phyloP scores from a whole-genome alignment of 2,113 vertebrate species.

The Carassius gibelio region DNA sequence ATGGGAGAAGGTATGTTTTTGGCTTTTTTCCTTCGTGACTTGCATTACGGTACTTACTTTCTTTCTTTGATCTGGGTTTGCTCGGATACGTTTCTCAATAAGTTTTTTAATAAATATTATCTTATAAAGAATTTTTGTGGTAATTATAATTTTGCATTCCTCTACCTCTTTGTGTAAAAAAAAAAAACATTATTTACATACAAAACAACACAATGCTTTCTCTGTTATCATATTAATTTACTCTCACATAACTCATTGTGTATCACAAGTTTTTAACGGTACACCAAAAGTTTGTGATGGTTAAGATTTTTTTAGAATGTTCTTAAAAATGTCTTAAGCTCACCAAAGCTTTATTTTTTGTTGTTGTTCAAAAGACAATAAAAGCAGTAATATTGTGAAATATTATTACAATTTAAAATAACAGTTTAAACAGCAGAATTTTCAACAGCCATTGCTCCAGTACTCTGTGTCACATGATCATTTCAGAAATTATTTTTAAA shows the following conservation, averaged over 20 bases:
- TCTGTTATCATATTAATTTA: neutral
- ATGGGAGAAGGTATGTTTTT: neutral
- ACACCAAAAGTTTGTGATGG: neutral
- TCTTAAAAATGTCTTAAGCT: neutral
- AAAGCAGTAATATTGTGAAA: neutral
- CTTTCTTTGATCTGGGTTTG: neutral
- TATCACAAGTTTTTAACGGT: neutral
- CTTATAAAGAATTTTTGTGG: neutral
- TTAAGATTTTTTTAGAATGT: neutral
- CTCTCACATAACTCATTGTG: neutral
- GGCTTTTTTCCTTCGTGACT: too few relatives aligned
- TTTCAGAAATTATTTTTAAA: neutral
- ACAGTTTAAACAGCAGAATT: neutral
- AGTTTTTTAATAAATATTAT: neutral
- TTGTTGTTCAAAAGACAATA: neutral
- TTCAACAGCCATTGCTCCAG: neutral
- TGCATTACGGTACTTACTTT: too few relatives aligned
- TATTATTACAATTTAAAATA: neutral
- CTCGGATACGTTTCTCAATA: neutral
- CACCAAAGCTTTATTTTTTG: neutral
- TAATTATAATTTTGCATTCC: neutral
- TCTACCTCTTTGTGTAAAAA: neutral
- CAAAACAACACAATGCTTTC: neutral
- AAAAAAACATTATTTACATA: neutral
- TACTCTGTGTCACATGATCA: neutral